Base-by-base conservation (phyloP, 2,888 invertebrate species). In the Entomobrya proxima region DNA sequence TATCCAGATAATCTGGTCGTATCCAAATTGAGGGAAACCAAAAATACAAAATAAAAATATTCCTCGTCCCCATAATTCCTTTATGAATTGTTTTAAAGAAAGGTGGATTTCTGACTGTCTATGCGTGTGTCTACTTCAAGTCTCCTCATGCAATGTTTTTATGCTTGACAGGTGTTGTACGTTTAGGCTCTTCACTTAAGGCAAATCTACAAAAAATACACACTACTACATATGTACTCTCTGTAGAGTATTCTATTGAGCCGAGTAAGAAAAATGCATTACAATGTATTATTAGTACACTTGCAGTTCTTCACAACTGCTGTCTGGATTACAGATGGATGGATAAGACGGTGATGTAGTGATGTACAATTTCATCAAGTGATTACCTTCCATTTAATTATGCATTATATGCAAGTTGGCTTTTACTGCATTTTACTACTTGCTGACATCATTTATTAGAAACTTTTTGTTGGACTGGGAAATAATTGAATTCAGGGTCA, bases 401-500 rank as follows among this genome's bases (percentile, higher is more conserved):
- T 55, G 52, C 47, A 80, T 69, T 77, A 30, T 47, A n/a, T 13
- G 3, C n/a, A 13, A 44, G 4, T 24, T 27, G 13, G 9, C 18
- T 44, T 72, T 24, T 72, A 32, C 37, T 18, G 61, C 35, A n/a
- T 6, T 61, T 35, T 52, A 30, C 69, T 55, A 32, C 58, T 77
- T 58, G 52, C 77, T 58, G 58, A 40, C 61, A 47, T 77, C 61
- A 61, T 77, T 37, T 58, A n/a, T 13, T 18, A 55, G 13, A 15
- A 21, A 40, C 64, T 67, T 32, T 67, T 67, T 74, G 11, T 21
- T 55, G 1, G 32, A 50, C 61, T 74, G 82, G 64, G 82, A 75
- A 82, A 82, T 74, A 83, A 76, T 75, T 76, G 82, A 83, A 83
- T 75, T 83, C 82, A 83, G 82, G 82, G 82, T 83, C 82, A 83